Conservation (phyloP, 2,888 invertebrate species). For the Chouioia cunea region DNA sequence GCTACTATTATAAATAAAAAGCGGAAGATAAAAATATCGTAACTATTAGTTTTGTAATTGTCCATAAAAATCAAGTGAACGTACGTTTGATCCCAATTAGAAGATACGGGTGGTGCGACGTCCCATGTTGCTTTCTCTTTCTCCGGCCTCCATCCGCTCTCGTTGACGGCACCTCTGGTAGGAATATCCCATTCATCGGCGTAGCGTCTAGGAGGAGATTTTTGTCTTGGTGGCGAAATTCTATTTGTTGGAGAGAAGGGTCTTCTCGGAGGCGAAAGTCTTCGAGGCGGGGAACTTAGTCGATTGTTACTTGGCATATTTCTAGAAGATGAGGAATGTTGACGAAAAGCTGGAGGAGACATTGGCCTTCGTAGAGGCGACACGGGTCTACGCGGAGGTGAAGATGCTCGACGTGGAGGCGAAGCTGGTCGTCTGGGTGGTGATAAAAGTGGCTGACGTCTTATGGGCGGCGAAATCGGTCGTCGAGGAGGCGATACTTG, state of each 20-base stretch:
- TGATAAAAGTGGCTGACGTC: slow-evolving; percentile 29
- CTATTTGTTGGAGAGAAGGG: slow-evolving; percentile 17
- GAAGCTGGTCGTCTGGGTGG: slow-evolving; percentile 11
- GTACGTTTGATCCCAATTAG: slow-evolving; percentile 41
- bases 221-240: slow-evolving; percentile 50
- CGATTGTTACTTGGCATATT: slow-evolving; percentile 48
- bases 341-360: slow-evolving; percentile 34
- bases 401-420: slow-evolving; percentile 13
- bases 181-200: slow-evolving; percentile 65
- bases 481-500: slow-evolving; percentile 51
- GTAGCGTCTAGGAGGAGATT: slow-evolving; percentile 51
- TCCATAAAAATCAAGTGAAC: background rate
- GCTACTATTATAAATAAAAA: slow-evolving; percentile 21
- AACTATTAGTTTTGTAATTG: too few relatives aligned
- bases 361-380: background rate
- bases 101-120: background rate
- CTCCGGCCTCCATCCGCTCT: slow-evolving; percentile 50
- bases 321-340: slow-evolving; percentile 40
- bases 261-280: slow-evolving; percentile 26
- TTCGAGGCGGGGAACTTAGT: slow-evolving; percentile 34
- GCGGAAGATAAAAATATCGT: too few relatives aligned
- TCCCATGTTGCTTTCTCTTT: slow-evolving; percentile 38
- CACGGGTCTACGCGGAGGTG: slow-evolving; percentile 1
- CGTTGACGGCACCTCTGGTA: slow-evolving; percentile 58
- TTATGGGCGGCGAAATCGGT: slow-evolving; percentile 42